Evolutionary conservation across 2,797 vertebrate species (phyloP).

Genomic region (Pangasius mekongensis): DNA sequence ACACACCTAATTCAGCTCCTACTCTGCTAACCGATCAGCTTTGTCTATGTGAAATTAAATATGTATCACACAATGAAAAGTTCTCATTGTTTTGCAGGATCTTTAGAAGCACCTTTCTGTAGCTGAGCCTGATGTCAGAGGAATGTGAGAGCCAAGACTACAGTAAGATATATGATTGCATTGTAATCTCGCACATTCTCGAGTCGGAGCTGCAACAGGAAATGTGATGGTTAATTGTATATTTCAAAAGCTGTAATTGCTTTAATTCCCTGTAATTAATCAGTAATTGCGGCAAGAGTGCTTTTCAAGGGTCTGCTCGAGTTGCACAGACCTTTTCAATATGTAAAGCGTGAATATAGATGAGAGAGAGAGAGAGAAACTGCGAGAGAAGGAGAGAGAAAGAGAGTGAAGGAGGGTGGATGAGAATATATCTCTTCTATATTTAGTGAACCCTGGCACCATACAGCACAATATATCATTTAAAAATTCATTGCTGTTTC

Average conservation of each 20-base stretch:
- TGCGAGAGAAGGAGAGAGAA: slow-evolving; percentile 58
- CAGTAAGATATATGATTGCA: slow-evolving; percentile 76
- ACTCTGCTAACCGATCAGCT: neutral
- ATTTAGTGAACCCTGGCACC: slow-evolving; percentile 64
- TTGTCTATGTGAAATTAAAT: slow-evolving; percentile 56
- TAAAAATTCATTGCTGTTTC: slow-evolving; percentile 66
- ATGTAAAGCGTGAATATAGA: slow-evolving; percentile 83
- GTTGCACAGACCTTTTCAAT: slow-evolving; percentile 80
- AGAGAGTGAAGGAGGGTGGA: slow-evolving; percentile 31
- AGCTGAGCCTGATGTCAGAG: slow-evolving; percentile 61
- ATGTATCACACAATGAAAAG: slow-evolving; percentile 22
- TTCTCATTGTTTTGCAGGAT: slow-evolving; percentile 50
- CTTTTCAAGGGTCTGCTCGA: slow-evolving; percentile 74
- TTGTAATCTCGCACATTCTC: slow-evolving; percentile 72
- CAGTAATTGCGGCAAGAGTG: slow-evolving; percentile 81
- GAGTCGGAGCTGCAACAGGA: slow-evolving; percentile 73
- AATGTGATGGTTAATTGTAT: slow-evolving; percentile 82
- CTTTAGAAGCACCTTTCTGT: slow-evolving; percentile 60
- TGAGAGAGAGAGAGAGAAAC: slow-evolving; percentile 65
- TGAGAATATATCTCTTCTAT: slow-evolving; percentile 53
- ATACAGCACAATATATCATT: slow-evolving; percentile 66
- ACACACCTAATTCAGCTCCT: neutral
- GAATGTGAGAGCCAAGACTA: slow-evolving; percentile 67
- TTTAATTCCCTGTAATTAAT: slow-evolving; percentile 88
- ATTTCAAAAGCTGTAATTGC: slow-evolving; percentile 84